These are phyloP conservation scores for Hucho hucho DNA, from an alignment of 2,113 vertebrate genomes.

Conservation along the genomic window DNA sequence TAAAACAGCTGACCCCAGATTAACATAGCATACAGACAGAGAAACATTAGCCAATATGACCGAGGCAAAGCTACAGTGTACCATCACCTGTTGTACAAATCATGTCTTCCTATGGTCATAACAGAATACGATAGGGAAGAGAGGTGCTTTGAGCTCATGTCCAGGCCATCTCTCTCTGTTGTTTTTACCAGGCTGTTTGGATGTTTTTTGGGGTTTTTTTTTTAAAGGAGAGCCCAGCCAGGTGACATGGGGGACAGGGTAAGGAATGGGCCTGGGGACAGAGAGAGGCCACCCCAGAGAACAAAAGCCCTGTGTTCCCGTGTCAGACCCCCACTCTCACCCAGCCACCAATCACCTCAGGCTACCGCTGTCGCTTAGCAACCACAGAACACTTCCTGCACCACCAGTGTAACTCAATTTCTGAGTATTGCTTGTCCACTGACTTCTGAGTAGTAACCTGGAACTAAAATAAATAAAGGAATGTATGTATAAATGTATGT, in stretches of 20 bases:
- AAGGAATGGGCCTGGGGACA: slow-evolving; percentile 13
- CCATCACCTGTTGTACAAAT: neutral
- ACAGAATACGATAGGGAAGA: neutral
- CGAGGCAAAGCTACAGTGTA: neutral
- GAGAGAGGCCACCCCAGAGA: slow-evolving; percentile 28
- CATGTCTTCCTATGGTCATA: too few relatives aligned
- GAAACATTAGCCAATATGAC: neutral
- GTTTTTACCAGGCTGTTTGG: neutral
- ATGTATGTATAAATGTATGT: too few relatives aligned
- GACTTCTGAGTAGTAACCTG: too few relatives aligned
- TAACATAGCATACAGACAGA: slow-evolving; percentile 12
- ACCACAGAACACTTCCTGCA: slow-evolving; percentile 54
- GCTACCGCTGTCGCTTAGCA: slow-evolving; percentile 52
- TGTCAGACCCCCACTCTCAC: slow-evolving; percentile 58
- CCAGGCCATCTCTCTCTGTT: neutral
- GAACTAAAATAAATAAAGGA: too few relatives aligned
- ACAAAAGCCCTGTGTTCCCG: slow-evolving; percentile 74
- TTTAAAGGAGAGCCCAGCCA: slow-evolving; percentile 33
- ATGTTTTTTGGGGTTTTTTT: slow-evolving; percentile 28
- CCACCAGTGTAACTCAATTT: too few relatives aligned
- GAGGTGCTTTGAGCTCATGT: neutral
- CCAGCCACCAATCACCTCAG: slow-evolving; percentile 40
- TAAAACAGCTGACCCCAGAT: neutral
- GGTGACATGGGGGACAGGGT: slow-evolving; percentile 29
- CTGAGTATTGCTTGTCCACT: too few relatives aligned